Conservation (phyloP, 1,140 invertebrate species). For the Tachypleus tridentatus region DNA sequence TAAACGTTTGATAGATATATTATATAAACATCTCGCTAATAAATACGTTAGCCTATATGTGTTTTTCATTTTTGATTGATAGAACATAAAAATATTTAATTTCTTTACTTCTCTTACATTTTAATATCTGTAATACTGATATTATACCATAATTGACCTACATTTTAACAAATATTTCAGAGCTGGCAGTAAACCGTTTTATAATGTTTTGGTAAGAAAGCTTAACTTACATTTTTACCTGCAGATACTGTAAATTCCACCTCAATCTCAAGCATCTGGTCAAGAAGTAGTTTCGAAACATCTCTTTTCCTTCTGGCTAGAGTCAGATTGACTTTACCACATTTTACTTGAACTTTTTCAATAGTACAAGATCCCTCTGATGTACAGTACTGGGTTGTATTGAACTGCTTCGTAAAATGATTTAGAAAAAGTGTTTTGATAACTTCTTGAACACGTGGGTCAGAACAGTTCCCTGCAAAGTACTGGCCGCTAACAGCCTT, state of each 20-base stretch:
- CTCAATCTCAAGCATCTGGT: not conserved
- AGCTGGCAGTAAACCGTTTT: too few species aligned
- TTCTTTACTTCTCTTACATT: too few species aligned
- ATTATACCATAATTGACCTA: too few species aligned
- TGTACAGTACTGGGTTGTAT: not conserved
- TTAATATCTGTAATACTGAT: too few species aligned
- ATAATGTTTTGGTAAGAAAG: not conserved
- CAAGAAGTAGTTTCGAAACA: not conserved
- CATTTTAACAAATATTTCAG: too few species aligned
- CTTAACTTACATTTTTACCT: not conserved
- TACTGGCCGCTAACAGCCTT: slow-evolving; percentile 8
- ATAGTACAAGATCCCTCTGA: slow-evolving; percentile 2
- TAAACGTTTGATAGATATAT: too few species aligned
- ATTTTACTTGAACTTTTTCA: slow-evolving; percentile 4
- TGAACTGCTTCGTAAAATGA: not conserved
- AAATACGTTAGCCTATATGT: too few species aligned
- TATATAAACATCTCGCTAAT: too few species aligned
- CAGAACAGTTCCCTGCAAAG: slow-evolving; percentile 12
- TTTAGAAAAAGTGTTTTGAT: slow-evolving; percentile 8
- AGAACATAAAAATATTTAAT: too few species aligned
- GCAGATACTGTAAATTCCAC: slow-evolving; percentile 1
- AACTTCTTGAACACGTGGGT: slow-evolving; percentile 4
- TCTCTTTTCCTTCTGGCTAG: not conserved
- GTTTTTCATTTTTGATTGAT: too few species aligned
- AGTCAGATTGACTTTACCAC: slow-evolving; percentile 5